These are phyloP conservation scores for Pinna nobilis DNA, from an alignment of 1,140 invertebrate species.

Conservation along the genomic window DNA sequence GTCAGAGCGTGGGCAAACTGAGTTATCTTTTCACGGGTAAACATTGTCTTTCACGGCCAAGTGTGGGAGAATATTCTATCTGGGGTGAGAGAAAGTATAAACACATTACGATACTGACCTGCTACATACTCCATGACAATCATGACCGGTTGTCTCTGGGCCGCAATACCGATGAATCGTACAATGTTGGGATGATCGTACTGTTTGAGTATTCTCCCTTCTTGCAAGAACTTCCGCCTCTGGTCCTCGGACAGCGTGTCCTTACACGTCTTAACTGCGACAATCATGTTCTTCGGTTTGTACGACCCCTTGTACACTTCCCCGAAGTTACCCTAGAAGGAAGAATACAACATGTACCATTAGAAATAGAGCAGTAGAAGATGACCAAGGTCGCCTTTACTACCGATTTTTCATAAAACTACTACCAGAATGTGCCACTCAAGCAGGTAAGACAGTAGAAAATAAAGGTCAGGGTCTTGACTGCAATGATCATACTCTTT, in stretches of 20 bases:
- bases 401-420: too few species aligned
- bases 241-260: conserved; percentile 93
- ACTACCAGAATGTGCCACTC: too few species aligned
- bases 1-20: too few species aligned
- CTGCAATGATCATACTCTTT: too few species aligned
- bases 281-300: conserved; percentile 84
- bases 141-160: conserved; percentile 99
- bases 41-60: too few species aligned
- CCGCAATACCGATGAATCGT: conserved; percentile 97
- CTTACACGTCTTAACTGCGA: conserved; percentile 97
- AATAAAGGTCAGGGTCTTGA: too few species aligned
- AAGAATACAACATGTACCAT: too few species aligned
- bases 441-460: too few species aligned
- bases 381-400: too few species aligned
- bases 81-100: not conserved
- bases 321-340: conserved; percentile 93
- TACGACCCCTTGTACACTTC: conserved; percentile 95
- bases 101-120: conserved; percentile 77
- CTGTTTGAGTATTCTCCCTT: conserved; percentile 95
- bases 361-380: too few species aligned
- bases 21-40: too few species aligned
- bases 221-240: conserved; percentile 96
- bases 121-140: conserved; percentile 99
- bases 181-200: conserved; percentile 94
- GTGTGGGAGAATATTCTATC: too few species aligned